Percentiles rank a stretch among this genome's conserved stretches.
phyloP scores from a whole-genome alignment of 92 coral and sea anemone genomes.

The Metridium senile region DNA sequence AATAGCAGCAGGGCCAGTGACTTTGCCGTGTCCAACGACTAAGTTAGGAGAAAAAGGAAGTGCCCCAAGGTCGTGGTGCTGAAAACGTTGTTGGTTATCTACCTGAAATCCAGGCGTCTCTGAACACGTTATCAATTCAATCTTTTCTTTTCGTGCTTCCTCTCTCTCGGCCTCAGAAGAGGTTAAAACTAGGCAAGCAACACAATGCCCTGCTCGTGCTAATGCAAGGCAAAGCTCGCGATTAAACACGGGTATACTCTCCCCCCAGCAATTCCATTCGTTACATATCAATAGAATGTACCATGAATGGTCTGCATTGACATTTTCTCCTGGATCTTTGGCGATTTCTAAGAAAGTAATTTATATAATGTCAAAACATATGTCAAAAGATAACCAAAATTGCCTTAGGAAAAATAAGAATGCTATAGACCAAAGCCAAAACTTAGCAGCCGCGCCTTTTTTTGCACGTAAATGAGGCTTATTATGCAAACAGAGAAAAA shows the following conservation, averaged over 20 bases:
- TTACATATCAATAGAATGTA: conserved; percentile 45
- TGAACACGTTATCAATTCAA: conserved; percentile 42
- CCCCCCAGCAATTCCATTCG: conserved; percentile 63
- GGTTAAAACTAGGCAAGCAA: conserved; percentile 62
- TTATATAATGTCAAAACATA: not conserved
- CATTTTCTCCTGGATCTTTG: not conserved
- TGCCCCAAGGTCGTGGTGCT: conserved; percentile 14
- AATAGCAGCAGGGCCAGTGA: conserved; percentile 59
- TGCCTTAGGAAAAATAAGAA: not conserved
- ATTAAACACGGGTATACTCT: conserved; percentile 44
- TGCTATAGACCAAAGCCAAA: too few species aligned
- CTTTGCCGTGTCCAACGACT: conserved; percentile 61
- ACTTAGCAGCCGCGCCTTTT: too few species aligned
- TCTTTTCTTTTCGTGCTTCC: conserved; percentile 52
- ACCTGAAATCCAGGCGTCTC: conserved; percentile 37
- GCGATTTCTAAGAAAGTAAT: not conserved
- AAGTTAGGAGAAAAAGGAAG: conserved; percentile 59
- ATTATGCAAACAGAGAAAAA: too few species aligned
- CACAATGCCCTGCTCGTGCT: conserved; percentile 52
- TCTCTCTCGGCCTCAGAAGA: conserved; percentile 40
- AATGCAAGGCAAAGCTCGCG: conserved; percentile 51
- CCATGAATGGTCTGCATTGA: not conserved
- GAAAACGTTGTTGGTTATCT: conserved; percentile 38
- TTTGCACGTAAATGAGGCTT: too few species aligned
- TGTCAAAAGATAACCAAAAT: not conserved